Base-by-base conservation (phyloP, 2,113 vertebrate genomes). In the Neomonachus schauinslandi region DNA sequence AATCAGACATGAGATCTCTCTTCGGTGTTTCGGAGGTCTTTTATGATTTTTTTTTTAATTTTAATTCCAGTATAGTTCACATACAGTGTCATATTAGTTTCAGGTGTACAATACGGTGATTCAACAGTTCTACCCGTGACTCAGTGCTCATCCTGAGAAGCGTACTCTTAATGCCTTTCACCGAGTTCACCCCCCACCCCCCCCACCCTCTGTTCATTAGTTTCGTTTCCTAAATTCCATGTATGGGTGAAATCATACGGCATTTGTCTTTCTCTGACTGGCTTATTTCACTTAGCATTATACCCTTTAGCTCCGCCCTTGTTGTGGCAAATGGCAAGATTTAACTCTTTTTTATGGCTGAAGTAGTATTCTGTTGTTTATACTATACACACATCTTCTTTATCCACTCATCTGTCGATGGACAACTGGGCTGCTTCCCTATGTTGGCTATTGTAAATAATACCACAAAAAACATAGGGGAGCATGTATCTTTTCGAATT, bases 1-100 rank as follows among this genome's bases (percentile, higher is more conserved):
- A 18, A 46, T 1, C 6, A 10, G n/a, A 26, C 2, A 1, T 26
- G 5, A 51, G n/a, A 28, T 15, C 0, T 28, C 33, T 53, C n/a
- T n/a, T 80, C 7, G 1, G 74, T 7, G 1, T 46, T 11, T n/a
- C 39, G 4, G 39, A 18, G 33, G 42, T 4, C 14, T 76, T 28
- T 28, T 46, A 46, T 46, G 9, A 42, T 16, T 31, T 4, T 49
- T 76, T 31, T 49, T 31, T 49, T 8, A 21, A 39, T 74, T 46
- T 77, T 10, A 76, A 77, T 28, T 49, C 14, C 14, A 49, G 42
- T 31, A 8, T 49, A 15, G 74, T 49, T 49, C 26, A 28, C 74
- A 49, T 77, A 49, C 7, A 31, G 13, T 46, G 39, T 74, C 26
- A 42, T 26, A 15, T 26, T 74, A 74, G 72, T 74, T 74, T 74